Evolutionary conservation across 2,113 vertebrate species (phyloP).

Genomic region (Lutjanus erythropterus): DNA sequence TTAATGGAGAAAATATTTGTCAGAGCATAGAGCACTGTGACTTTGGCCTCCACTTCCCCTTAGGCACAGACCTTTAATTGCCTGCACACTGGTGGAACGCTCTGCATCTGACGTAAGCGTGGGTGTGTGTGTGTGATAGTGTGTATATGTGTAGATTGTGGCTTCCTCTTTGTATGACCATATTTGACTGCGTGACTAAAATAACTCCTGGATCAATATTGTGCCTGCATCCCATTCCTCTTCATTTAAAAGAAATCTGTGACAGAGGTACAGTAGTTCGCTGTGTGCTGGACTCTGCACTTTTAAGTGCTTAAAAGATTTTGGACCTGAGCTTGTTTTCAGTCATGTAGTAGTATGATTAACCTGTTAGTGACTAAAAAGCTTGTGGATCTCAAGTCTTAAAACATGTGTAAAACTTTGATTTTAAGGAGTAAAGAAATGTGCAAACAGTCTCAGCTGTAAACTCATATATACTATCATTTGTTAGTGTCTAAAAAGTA

Average conservation of each 20-base stretch:
- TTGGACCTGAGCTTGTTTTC: background rate
- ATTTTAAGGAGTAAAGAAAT: background rate
- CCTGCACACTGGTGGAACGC: constrained; percentile 45
- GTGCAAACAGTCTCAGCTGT: constrained; percentile 12
- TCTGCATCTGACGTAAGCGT: constrained; percentile 16
- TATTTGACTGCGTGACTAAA: constrained; percentile 31
- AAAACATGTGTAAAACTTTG: background rate
- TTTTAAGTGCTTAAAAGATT: background rate
- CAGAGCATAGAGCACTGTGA: constrained; percentile 60
- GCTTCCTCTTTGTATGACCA: constrained; percentile 34
- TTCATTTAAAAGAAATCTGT: constrained; percentile 26
- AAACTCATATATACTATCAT: background rate
- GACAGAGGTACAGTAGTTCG: background rate
- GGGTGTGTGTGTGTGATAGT: constrained; percentile 20
- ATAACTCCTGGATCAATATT: constrained; percentile 37
- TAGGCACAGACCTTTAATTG: constrained; percentile 70
- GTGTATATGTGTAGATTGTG: constrained; percentile 20
- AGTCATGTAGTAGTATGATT: background rate
- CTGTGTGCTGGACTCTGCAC: background rate
- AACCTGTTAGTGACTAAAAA: constrained; percentile 8
- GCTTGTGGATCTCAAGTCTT: background rate
- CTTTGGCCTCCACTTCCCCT: constrained; percentile 58
- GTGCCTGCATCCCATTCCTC: background rate
- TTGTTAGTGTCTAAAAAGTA: background rate
- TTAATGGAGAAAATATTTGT: constrained; percentile 76